Evolutionary conservation across 2,113 vertebrate genomes (phyloP), one percentile per base, ranked within the genome.

Genomic region (Orthonyx spaldingii): DNA sequence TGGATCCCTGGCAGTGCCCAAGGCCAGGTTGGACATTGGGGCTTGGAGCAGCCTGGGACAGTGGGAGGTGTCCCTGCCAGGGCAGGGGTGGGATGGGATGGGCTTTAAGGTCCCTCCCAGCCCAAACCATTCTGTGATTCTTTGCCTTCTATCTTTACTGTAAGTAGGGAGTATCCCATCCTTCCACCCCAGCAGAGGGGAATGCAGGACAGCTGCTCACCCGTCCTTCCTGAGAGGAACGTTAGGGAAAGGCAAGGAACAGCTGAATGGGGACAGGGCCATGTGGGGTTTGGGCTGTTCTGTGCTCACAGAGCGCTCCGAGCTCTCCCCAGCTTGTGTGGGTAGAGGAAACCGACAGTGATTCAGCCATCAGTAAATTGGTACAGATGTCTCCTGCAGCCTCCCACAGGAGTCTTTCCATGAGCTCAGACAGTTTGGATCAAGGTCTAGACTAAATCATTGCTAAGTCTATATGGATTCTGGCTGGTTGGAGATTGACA

Each of bases 341-440:
- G 94, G 95, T 76, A 92, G 86, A 92, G 83, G 74, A 86, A 66
- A 77, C 47, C 1, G 2, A 77, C 68, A 77, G 89, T 92, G 92
- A 95, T 94, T 95, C 89, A 94, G 37, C 60, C 61, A 26, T 90
- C 91, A 90, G 87, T 97, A 94, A 94, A 94, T 92, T 90, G 87
- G 89, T 93, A 55, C 84, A 94, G 95, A 89, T 94, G 84, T 94
- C 96, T 94, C 94, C 94, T 0, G 15, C 76, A 89, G 83, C 90
- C 86, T 95, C 88, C 92, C 88, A 83, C 94, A 70, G 88, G 78
- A 95, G 68, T 68, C 71, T 47, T 96, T 77, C 85, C 47, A 27
- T 17, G 79, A 86, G 83, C 88, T 94, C 83, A 86, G 64, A 78
- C 11, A 2, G 63, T 83, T 92, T 95, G 93, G 79, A 92, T 88